Conservation (phyloP, 35 echinoderm and acorn worm species). For the Ophioderma brevispina region DNA sequence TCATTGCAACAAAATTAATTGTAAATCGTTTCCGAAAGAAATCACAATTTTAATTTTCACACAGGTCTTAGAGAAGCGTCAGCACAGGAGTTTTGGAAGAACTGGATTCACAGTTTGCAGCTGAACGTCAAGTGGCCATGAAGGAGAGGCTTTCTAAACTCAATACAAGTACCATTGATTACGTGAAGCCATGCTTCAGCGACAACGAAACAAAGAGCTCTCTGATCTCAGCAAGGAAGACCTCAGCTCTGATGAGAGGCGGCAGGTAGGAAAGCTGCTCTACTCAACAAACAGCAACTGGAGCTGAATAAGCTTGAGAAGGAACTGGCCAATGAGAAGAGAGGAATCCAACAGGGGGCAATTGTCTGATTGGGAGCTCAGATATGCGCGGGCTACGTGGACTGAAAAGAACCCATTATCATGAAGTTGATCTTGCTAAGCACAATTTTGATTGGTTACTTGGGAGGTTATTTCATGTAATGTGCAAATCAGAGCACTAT, state of each 20-base stretch:
- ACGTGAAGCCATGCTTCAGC: conserved; percentile 76
- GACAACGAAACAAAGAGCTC: conserved; percentile 83
- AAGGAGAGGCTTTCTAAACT: conserved; percentile 86
- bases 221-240: conserved; percentile 82
- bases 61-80: conserved; percentile 92
- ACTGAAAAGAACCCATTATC: conserved; percentile 89
- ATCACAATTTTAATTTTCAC: too few species aligned
- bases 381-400: conserved; percentile 88
- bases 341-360: conserved; percentile 75
- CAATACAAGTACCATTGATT: conserved; percentile 78
- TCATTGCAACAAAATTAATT: too few species aligned
- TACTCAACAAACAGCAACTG: conserved; percentile 88
- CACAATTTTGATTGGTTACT: too few species aligned
- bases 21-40: too few species aligned
- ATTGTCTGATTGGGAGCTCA: conserved; percentile 91
- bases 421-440: conserved; percentile 41
- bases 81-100: conserved; percentile 81
- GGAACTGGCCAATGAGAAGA: conserved; percentile 77
- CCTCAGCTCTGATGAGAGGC: conserved; percentile 59
- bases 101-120: conserved; percentile 85
- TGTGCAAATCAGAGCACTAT: too few species aligned
- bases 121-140: conserved; percentile 84
- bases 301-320: conserved; percentile 84
- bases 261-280: conserved; percentile 73
- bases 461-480: too few species aligned